These are phyloP conservation scores for Neomonachus schauinslandi DNA, from an alignment of 2,113 vertebrate genomes.

Conservation along the genomic window DNA sequence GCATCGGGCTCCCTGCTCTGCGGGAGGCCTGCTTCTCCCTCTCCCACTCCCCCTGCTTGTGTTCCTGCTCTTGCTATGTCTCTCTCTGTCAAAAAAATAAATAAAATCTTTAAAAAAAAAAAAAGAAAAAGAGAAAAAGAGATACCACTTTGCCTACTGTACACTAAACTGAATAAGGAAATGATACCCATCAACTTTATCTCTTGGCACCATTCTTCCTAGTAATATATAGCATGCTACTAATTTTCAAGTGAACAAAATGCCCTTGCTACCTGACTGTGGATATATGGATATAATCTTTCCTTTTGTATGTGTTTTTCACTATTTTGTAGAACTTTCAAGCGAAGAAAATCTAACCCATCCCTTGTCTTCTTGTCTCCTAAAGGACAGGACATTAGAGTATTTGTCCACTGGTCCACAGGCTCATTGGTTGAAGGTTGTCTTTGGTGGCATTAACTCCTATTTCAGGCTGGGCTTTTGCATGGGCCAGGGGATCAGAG, in stretches of 20 bases:
- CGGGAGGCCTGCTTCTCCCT: no score
- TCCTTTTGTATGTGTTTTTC: slow-evolving; percentile 31
- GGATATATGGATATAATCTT: slow-evolving; percentile 33
- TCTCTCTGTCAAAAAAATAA: no score
- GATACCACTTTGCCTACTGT: slow-evolving; percentile 60
- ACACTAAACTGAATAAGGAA: slow-evolving; percentile 66
- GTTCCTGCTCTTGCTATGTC: no score
- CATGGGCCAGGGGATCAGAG: neutral
- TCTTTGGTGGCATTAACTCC: neutral
- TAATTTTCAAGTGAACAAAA: slow-evolving; percentile 69
- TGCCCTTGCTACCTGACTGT: slow-evolving; percentile 7
- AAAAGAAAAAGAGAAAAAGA: neutral
- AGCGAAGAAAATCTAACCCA: neutral
- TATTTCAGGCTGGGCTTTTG: neutral
- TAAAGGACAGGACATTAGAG: neutral
- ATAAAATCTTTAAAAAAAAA: neutral
- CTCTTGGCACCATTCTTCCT: slow-evolving; percentile 45
- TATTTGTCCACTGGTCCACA: neutral
- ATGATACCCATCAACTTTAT: slow-evolving; percentile 64
- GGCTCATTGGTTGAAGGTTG: neutral
- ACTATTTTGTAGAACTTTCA: slow-evolving; percentile 17
- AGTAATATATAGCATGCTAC: slow-evolving; percentile 47
- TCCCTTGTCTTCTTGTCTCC: neutral
- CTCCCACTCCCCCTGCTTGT: no score
- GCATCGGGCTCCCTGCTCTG: no score